These are phyloP conservation scores for Gila robusta DNA, from an alignment of 2,797 vertebrate genomes.

Conservation along the genomic window DNA sequence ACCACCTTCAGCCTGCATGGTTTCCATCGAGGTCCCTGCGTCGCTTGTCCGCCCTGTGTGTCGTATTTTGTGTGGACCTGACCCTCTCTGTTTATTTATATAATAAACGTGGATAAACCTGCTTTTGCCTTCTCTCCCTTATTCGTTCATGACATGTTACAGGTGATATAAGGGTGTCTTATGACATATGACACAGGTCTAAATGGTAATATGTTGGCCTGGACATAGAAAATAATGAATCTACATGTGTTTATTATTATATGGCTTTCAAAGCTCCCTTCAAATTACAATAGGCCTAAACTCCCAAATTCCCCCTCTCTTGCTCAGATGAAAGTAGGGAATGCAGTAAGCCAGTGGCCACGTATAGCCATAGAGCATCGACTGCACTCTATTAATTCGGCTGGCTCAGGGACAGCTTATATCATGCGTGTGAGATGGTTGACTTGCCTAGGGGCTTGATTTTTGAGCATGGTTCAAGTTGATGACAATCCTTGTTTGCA, in stretches of 20 bases:
- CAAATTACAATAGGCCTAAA: neutral
- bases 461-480: constrained; percentile 81
- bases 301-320: constrained; percentile 20
- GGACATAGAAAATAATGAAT: neutral
- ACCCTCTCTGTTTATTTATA: too few relatives aligned
- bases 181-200: neutral
- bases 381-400: constrained; percentile 49
- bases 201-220: neutral
- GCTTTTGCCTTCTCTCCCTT: too few relatives aligned
- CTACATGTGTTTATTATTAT: constrained; percentile 19
- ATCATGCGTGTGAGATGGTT: constrained; percentile 72
- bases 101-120: too few relatives aligned
- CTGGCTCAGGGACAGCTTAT: constrained; percentile 76
- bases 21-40: too few relatives aligned
- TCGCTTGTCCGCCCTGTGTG: too few relatives aligned
- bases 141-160: neutral
- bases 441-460: constrained; percentile 78
- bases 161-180: neutral
- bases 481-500: constrained; percentile 79
- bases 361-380: constrained; percentile 59
- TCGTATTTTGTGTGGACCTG: too few relatives aligned
- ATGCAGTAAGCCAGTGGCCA: constrained; percentile 76
- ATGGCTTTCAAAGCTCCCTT: constrained; percentile 2
- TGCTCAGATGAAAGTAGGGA: constrained; percentile 76
- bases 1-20: too few relatives aligned